A percentile compares a stretch with the other conserved stretches of the same genome.
These are phyloP conservation scores for Dryobota labecula DNA, from an alignment of 2,888 invertebrate genomes.

Conservation along the genomic window DNA sequence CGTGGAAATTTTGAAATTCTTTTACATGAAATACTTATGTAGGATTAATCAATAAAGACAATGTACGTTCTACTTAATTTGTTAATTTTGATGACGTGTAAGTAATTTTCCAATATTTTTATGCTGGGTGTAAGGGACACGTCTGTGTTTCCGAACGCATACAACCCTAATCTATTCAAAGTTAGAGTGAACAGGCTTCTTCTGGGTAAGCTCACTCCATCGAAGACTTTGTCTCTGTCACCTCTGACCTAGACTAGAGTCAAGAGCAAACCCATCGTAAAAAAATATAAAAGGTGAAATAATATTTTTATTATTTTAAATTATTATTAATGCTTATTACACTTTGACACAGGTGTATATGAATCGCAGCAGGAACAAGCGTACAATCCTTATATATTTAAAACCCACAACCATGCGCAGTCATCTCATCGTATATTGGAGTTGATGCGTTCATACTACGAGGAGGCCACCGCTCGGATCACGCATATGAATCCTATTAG, in stretches of 20 bases:
- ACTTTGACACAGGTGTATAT: background rate
- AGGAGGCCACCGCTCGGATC: conserved; percentile 39
- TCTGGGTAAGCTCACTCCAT: too few relatives aligned
- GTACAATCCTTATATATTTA: fast-evolving
- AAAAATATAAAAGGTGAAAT: too few relatives aligned
- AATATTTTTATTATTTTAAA: too few relatives aligned
- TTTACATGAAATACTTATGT: background rate
- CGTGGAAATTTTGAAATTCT: background rate
- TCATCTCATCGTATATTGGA: background rate
- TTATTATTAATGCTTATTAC: background rate
- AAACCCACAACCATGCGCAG: fast-evolving
- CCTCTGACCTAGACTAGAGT: too few relatives aligned
- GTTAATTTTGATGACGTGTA: background rate
- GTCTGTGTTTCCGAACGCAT: too few relatives aligned
- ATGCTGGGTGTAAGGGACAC: too few relatives aligned
- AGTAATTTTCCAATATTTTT: conserved; percentile 6
- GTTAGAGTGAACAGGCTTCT: too few relatives aligned
- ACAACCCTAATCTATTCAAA: too few relatives aligned
- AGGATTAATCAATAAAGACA: background rate
- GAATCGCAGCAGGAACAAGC: fast-evolving
- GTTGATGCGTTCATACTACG: conserved; percentile 59
- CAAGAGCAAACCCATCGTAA: too few relatives aligned
- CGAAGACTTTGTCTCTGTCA: too few relatives aligned
- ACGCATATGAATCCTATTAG: conserved; percentile 49
- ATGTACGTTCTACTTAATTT: conserved; percentile 18